Conservation (phyloP, 1,140 invertebrate genomes). For the Grapholita molesta region DNA sequence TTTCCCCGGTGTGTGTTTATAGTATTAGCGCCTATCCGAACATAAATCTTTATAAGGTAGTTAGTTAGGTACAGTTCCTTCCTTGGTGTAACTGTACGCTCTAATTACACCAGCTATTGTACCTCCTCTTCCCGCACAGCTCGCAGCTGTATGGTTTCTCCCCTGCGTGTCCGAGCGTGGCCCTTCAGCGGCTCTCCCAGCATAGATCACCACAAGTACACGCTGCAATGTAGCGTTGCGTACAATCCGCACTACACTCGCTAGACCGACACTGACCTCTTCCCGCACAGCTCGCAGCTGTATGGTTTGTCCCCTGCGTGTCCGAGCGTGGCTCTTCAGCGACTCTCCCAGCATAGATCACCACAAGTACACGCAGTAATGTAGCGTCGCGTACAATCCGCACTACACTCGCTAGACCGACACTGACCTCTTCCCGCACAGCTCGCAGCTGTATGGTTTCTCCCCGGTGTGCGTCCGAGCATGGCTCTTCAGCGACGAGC, state of each 20-base stretch:
- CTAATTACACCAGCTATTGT: no score
- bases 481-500: constrained; percentile 81
- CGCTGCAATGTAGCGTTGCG: no score
- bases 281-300: not conserved
- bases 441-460: constrained; percentile 82
- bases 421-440: constrained; percentile 78
- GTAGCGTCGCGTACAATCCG: not conserved
- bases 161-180: not conserved
- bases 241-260: not conserved
- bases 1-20: no score
- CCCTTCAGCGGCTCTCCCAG: no score
- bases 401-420: not conserved
- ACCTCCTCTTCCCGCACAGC: not conserved
- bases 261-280: not conserved
- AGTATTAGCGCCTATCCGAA: no score
- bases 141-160: not conserved
- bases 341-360: not conserved
- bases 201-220: no score
- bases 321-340: not conserved
- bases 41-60: no score
- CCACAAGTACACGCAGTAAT: not conserved
- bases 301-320: not conserved
- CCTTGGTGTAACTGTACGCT: no score
- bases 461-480: constrained; percentile 84
- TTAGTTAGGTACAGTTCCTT: no score